These are phyloP conservation scores for Chelmon rostratus DNA, from an alignment of 2,797 vertebrate genomes.

Conservation along the genomic window DNA sequence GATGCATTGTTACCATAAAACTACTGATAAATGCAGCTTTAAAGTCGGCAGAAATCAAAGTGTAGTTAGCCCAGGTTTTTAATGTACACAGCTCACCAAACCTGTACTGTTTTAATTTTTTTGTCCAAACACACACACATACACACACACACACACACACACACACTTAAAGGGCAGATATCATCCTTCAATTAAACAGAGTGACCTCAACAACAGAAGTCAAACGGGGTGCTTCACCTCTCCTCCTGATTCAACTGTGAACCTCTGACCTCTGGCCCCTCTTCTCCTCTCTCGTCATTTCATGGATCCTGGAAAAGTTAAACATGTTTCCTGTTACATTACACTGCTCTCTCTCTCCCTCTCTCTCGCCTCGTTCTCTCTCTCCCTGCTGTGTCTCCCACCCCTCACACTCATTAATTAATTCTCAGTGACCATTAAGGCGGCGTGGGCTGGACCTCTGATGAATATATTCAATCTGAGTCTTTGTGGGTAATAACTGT, in stretches of 20 bases:
- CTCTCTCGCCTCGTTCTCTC: not conserved
- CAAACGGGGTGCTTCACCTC: not conserved
- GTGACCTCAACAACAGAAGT: not conserved
- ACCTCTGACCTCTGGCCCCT: constrained; percentile 9
- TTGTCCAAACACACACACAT: too few species aligned
- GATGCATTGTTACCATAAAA: too few species aligned
- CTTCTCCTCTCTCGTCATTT: not conserved
- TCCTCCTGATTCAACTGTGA: constrained; percentile 6
- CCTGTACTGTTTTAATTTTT: too few species aligned
- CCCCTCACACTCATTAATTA: constrained; percentile 90
- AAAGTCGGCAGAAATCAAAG: not conserved
- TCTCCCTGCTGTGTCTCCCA: constrained; percentile 59
- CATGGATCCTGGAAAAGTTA: not conserved
- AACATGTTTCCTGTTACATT: constrained; percentile 4
- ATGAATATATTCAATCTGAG: constrained; percentile 94
- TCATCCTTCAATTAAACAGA: not conserved
- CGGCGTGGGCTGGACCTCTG: constrained; percentile 83
- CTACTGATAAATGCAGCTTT: not conserved
- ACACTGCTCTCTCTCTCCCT: not conserved
- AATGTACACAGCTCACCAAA: too few species aligned
- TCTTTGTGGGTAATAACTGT: constrained; percentile 81
- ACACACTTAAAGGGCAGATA: not conserved
- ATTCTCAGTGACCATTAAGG: constrained; percentile 94
- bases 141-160: not conserved
- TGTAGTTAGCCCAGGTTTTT: too few species aligned